Evolutionary conservation across 1,140 invertebrate species (phyloP).

Genomic region (Apis florea): DNA sequence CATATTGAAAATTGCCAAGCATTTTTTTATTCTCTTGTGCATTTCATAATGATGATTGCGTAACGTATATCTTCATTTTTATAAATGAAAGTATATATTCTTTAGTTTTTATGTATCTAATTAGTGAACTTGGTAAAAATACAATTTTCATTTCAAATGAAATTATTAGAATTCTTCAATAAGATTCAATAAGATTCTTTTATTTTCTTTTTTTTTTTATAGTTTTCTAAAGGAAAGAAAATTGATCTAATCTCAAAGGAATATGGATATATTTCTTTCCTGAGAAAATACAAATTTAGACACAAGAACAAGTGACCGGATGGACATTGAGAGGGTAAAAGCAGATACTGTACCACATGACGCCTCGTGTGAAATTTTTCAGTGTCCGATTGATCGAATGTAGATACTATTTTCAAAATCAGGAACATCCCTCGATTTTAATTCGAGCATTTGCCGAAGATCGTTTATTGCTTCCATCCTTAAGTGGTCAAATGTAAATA

Average conservation of each 20-base stretch:
- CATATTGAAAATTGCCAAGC: conserved; percentile 32
- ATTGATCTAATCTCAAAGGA: conserved; percentile 26
- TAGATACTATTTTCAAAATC: conserved; percentile 49
- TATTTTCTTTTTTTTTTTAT: background rate
- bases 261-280: conserved; percentile 54
- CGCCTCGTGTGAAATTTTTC: conserved; percentile 67
- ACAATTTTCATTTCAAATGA: too few species aligned
- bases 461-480: conserved; percentile 1
- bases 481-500: conserved; percentile 20
- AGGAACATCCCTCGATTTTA: background rate
- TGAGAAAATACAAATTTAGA: conserved; percentile 62
- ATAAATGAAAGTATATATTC: too few species aligned
- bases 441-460: conserved; percentile 22
- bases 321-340: conserved; percentile 63
- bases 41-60: background rate
- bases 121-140: too few species aligned
- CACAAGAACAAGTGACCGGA: conserved; percentile 65
- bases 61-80: background rate
- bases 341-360: conserved; percentile 66
- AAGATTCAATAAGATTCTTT: too few species aligned
- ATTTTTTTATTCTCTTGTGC: background rate
- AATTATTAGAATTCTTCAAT: too few species aligned
- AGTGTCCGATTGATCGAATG: background rate
- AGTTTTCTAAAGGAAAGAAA: background rate
- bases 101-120: too few species aligned